Percentiles rank a stretch among this genome's conserved stretches.
phyloP scores from a whole-genome alignment of 2,888 invertebrate genomes.

The Dione juno region DNA sequence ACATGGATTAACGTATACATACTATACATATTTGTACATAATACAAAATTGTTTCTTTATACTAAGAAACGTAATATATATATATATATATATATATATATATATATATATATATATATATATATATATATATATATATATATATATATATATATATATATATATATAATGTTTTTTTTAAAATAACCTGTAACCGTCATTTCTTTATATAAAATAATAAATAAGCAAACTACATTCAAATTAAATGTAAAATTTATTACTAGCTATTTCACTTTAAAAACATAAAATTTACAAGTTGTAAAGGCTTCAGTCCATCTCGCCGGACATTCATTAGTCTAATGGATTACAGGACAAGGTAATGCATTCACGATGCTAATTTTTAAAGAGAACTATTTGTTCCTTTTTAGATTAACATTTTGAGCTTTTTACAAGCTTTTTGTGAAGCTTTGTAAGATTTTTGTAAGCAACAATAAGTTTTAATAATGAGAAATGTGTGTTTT shows the following conservation, averaged over 20 bases:
- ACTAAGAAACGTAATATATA: no score
- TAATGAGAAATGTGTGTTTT: no score
- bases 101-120: no score
- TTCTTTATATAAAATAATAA: no score
- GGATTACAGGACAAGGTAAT: conserved; percentile 45
- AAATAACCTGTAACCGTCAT: no score
- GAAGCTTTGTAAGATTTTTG: not conserved
- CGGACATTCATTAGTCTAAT: conserved; percentile 49
- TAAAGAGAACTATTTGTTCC: conserved; percentile 29
- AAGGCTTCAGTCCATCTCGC: conserved; percentile 41
- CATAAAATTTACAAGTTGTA: conserved; percentile 36
- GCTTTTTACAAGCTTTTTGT: not conserved
- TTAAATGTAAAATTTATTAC: not conserved
- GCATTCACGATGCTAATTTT: conserved; percentile 46
- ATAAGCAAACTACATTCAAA: not conserved
- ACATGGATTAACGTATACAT: no score
- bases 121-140: no score
- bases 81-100: no score
- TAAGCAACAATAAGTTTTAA: not conserved
- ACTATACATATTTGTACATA: no score
- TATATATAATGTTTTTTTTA: no score
- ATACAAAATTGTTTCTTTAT: no score
- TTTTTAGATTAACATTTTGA: conserved; percentile 21
- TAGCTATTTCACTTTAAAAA: conserved; percentile 18
- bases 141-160: no score